Base-by-base conservation (phyloP, 2,113 vertebrate genomes). In the Rhizomys pruinosus region DNA sequence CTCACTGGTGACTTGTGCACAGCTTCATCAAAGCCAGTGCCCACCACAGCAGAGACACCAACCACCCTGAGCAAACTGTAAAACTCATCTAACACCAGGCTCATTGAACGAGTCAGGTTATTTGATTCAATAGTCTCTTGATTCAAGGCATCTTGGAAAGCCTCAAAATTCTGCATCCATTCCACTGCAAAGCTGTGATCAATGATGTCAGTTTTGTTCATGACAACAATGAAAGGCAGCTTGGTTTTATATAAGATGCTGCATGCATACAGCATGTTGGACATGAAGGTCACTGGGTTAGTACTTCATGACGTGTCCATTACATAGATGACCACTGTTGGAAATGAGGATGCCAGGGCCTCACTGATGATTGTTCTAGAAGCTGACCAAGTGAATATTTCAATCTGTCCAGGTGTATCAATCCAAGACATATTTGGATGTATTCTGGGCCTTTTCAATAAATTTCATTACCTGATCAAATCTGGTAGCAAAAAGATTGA, bases 381-480 rank as follows among this genome's bases (percentile, higher is more conserved):
- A 9, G 99, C 99, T 27, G 99, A 99, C 99, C 99, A 99, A 19
- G 99, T 99, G 96, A 99, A 99, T 0, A 99, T 99, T 63, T 99
- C 99, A 8, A 99, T 99, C 97, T 99, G 99, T 89, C 99, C 99
- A 7, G 99, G 99, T 17, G 99, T 99, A 98, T 99, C 99, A 69
- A 99, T 99, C 95, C 95, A 99, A 92, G 90, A 99, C 99, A 78
- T 98, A 99, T 93, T 99, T 99, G 92, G 99, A 99, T 78, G 98
- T 96, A 32, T 98, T 98, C 96, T 99, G 99, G 85, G 99, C 99
- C 94, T 99, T 99, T 98, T 99, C 99, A 77, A 99, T 99, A 97
- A 99, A 99, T 97, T 99, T 99, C 99, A 99, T 99, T 95, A 99
- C 99, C 99, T 99, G 99, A 97, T 99, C 99, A 96, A 99, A 99